Conservation (phyloP, 2,797 vertebrate genomes). For the Bradypus variegatus region DNA sequence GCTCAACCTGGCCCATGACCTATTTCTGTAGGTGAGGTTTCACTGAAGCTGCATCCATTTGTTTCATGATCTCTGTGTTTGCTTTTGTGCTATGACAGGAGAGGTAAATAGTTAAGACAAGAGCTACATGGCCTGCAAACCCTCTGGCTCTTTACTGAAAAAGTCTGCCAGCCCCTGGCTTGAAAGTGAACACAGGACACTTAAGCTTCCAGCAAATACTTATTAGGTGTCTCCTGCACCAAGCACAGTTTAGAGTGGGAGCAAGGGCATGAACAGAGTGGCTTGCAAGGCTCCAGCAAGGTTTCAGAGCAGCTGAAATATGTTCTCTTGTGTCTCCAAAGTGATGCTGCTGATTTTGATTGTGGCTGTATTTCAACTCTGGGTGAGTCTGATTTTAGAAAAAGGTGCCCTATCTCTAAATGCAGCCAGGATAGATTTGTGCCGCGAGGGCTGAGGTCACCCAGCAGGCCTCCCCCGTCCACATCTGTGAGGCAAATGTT, state of each 20-base stretch:
- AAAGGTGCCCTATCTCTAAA: background rate
- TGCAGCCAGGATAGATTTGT: background rate
- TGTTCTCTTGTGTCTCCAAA: background rate
- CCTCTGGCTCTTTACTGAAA: background rate
- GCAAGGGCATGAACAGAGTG: background rate
- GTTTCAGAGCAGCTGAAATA: accelerated
- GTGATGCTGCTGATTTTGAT: background rate
- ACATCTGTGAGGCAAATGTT: background rate
- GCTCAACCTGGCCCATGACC: background rate
- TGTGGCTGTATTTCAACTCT: background rate
- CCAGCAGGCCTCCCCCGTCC: too few relatives aligned
- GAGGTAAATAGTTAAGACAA: background rate
- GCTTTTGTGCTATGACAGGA: too few relatives aligned
- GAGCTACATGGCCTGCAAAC: background rate
- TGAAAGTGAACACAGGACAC: background rate
- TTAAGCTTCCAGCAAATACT: background rate
- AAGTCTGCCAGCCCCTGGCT: too few relatives aligned
- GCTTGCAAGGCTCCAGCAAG: background rate
- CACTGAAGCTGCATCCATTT: accelerated
- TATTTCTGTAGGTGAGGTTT: background rate
- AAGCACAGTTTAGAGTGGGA: too few relatives aligned
- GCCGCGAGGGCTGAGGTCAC: accelerated
- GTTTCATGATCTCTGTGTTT: too few relatives aligned
- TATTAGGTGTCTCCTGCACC: too few relatives aligned
- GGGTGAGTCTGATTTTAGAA: background rate